Conservation (phyloP, 2,888 invertebrate species). For the Sarcophaga carnaria region DNA sequence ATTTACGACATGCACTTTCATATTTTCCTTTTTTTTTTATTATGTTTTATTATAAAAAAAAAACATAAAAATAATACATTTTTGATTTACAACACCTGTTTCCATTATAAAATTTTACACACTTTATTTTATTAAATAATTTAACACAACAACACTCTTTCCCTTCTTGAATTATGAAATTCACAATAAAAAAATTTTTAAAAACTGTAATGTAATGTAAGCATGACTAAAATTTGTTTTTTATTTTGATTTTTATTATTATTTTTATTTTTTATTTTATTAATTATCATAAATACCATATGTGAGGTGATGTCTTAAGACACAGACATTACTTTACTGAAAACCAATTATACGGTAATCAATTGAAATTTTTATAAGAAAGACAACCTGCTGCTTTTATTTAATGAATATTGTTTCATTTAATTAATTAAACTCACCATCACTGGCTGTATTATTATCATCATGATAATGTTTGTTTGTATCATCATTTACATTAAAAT, state of each 20-base stretch:
- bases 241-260: not conserved
- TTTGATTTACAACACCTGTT: not conserved
- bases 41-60: too few relatives aligned
- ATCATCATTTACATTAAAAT: not conserved
- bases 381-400: conserved; percentile 6
- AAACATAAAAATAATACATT: too few relatives aligned
- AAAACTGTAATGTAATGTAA: too few relatives aligned
- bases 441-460: not conserved
- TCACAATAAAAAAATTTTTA: too few relatives aligned
- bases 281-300: too few relatives aligned
- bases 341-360: conserved; percentile 1
- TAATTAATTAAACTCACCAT: conserved; percentile 39
- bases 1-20: too few relatives aligned
- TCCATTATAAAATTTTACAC: conserved; percentile 14
- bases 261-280: too few relatives aligned
- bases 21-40: too few relatives aligned
- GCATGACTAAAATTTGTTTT: not conserved
- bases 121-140: conserved; percentile 23
- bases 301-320: not conserved
- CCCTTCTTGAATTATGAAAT: too few relatives aligned
- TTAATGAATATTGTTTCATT: not conserved
- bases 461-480: not conserved
- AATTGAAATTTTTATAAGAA: not conserved
- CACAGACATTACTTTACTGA: not conserved
- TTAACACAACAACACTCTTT: too few relatives aligned